Evolutionary conservation across 64 coral and sea anemone species (phyloP).

Genomic region (Actinia tenebrosa): DNA sequence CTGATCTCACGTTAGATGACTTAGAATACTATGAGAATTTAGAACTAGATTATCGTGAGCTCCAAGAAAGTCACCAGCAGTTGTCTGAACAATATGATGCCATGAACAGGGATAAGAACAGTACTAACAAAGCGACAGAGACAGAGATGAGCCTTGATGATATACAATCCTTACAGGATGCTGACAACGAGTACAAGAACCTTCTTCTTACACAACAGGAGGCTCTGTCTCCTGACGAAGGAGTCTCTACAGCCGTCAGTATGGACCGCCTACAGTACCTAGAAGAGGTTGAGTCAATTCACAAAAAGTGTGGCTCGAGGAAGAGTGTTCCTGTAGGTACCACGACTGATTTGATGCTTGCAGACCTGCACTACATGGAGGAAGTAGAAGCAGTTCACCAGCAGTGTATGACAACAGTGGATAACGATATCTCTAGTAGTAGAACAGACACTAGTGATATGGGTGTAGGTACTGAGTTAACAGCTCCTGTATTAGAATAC

Average conservation of each 20-base stretch:
- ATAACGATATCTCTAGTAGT: neutral
- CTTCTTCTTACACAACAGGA: neutral
- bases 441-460: neutral
- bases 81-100: neutral
- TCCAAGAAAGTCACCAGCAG: neutral
- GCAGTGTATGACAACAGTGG: neutral
- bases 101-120: neutral
- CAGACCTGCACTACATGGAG: constrained; percentile 31
- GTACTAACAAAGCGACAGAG: neutral
- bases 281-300: neutral
- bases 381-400: constrained; percentile 32
- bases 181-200: neutral
- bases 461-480: constrained; percentile 37
- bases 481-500: constrained; percentile 33
- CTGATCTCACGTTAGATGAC: constrained; percentile 21
- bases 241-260: neutral
- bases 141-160: constrained; percentile 27
- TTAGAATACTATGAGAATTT: constrained; percentile 3
- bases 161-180: neutral
- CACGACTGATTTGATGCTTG: constrained; percentile 4
- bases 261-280: neutral
- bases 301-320: neutral
- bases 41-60: neutral
- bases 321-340: neutral
- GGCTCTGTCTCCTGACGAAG: neutral